These are phyloP conservation scores for Tinamus major DNA, from an alignment of 2,797 vertebrate genomes.

Conservation along the genomic window DNA sequence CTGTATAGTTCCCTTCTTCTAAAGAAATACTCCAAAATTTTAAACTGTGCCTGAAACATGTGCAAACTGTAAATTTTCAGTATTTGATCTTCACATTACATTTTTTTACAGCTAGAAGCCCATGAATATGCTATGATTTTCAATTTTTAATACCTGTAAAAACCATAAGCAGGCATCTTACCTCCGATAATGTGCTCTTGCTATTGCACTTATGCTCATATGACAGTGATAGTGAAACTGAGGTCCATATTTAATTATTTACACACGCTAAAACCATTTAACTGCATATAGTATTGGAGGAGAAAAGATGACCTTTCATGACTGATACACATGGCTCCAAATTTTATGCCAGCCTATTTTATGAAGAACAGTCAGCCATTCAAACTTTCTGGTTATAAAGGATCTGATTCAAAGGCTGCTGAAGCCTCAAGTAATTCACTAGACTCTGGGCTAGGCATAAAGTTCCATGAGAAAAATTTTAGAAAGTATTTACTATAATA, in stretches of 20 bases:
- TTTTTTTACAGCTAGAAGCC: conserved; percentile 36
- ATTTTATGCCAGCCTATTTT: background rate
- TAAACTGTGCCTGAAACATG: conserved; percentile 24
- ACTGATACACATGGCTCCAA: background rate
- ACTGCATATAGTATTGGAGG: conserved; percentile 33
- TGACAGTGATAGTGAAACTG: background rate
- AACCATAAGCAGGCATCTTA: background rate
- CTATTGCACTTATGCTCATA: conserved; percentile 46
- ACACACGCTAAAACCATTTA: conserved; percentile 47
- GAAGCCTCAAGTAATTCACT: background rate
- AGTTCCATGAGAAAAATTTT: background rate
- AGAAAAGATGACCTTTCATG: conserved; percentile 44
- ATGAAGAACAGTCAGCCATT: background rate
- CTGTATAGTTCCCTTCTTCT: conserved; percentile 53
- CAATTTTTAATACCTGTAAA: conserved; percentile 1
- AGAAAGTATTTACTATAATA: background rate
- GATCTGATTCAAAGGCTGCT: background rate
- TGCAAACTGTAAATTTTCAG: conserved; percentile 46
- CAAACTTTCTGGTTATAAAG: background rate
- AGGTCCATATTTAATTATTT: conserved; percentile 24
- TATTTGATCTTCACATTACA: conserved; percentile 37
- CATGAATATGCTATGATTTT: conserved; percentile 39
- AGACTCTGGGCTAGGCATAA: background rate
- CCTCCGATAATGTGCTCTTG: background rate
- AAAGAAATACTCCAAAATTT: conserved; percentile 38